A percentile compares a stretch with the other conserved stretches of the same genome.
phyloP scores from a whole-genome alignment of 2,113 vertebrate genomes.

The Atrichornis clamosus region DNA sequence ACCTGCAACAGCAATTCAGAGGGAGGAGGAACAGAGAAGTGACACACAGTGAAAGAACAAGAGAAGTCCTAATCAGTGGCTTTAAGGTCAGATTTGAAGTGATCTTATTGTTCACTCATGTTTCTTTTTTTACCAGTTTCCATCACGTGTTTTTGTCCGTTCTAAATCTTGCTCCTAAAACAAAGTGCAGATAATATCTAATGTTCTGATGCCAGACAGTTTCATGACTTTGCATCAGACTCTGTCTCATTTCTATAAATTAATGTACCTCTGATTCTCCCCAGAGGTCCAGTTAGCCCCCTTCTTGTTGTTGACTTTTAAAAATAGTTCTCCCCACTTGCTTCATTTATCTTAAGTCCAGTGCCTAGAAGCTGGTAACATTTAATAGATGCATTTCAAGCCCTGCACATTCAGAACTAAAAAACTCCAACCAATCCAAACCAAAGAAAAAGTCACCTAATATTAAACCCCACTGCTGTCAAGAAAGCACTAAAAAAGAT shows the following conservation, averaged over 20 bases:
- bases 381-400: background rate
- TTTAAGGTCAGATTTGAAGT: background rate
- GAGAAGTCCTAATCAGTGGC: background rate
- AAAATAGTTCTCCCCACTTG: background rate
- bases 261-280: background rate
- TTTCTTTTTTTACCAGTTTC: background rate
- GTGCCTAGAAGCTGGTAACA: background rate
- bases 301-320: background rate
- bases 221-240: background rate
- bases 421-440: background rate
- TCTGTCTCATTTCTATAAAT: background rate
- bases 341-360: background rate
- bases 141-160: background rate
- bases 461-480: background rate
- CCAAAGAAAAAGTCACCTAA: background rate
- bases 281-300: background rate
- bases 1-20: background rate
- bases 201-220: background rate
- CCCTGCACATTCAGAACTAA: background rate
- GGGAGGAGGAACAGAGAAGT: background rate
- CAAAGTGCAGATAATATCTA: conserved; percentile 8
- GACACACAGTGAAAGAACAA: background rate
- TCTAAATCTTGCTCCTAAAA: background rate
- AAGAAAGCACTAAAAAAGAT: background rate
- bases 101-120: background rate